phyloP scores from a whole-genome alignment of 2,888 invertebrate genomes.

The Ctena decussata region DNA sequence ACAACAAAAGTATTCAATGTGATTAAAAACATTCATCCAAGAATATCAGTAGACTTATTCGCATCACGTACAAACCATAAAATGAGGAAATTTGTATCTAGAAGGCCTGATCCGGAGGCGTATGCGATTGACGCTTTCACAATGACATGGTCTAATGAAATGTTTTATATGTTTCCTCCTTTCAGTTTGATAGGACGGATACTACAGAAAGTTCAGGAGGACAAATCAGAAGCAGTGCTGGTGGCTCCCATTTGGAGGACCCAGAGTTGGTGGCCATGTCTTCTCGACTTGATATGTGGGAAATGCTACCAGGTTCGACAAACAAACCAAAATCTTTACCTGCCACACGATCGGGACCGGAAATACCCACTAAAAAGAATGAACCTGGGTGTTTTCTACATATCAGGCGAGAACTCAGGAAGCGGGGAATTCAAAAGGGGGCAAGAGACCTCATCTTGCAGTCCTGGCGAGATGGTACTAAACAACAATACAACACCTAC shows the following conservation, averaged over 20 bases:
- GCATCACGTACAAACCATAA: too few relatives aligned
- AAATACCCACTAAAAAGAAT: constrained; percentile 2
- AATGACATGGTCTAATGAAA: too few relatives aligned
- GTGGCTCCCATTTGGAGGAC: constrained; percentile 39
- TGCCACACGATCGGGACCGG: background rate
- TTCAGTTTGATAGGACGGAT: constrained; percentile 30
- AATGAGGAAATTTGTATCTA: too few relatives aligned
- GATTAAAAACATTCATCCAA: too few relatives aligned
- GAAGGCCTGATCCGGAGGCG: too few relatives aligned
- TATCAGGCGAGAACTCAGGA: constrained; percentile 8
- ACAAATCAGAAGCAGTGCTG: constrained; percentile 15
- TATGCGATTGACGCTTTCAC: too few relatives aligned
- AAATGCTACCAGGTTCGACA: background rate
- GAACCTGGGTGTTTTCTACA: constrained; percentile 13
- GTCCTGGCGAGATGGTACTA: background rate
- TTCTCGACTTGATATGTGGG: constrained; percentile 2
- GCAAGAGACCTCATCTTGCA: constrained; percentile 8
- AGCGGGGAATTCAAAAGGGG: background rate
- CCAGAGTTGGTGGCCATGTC: constrained; percentile 16
- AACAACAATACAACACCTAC: constrained; percentile 9
- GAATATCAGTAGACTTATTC: too few relatives aligned
- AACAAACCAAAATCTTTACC: background rate
- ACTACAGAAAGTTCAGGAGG: constrained; percentile 21
- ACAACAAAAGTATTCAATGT: background rate
- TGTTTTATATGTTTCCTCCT: constrained; percentile 44